Evolutionary conservation across 2,888 invertebrate genomes (phyloP), one percentile per base, ranked within the genome.

Genomic region (Idaea biselata): DNA sequence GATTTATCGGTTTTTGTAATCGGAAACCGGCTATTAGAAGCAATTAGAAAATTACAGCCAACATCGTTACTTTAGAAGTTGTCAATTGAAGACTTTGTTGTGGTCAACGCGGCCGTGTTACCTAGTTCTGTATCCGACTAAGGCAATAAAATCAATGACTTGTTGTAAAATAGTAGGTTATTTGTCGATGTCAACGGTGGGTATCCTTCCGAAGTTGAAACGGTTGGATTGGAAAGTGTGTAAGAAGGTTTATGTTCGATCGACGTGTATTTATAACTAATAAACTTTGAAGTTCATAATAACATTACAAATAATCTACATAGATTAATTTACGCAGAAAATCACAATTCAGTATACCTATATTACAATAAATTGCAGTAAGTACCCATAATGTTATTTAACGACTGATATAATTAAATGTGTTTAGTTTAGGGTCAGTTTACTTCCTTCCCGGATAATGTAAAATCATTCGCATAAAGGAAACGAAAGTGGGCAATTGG

Each of bases 391-490:
- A 58, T 63, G 61, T 69, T 62, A 66, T 69, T 44, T 44, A 32
- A 44, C 44, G 44, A 44, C 0, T 44, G 44, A 44, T 11, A 44
- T 11, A 44, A 4, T 14, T 44, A 7, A 44, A 44, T 44, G 44
- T 14, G 44, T 44, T 32, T 32, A 32, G 32, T 32, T 32, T 32
- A 6, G 6, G 32, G 8, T 14, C 58, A 60, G 63, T 61, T 58
- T 57, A 66, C 63, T 66, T 44, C 44, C 69, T 77, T 80, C 73
- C 78, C 78, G 78, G 79, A 78, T 67, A 75, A 68, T 69, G 71
- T 65, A 71, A 75, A 73, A 73, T 68, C 67, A 70, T 61, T 76
- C 68, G 65, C 70, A 56, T 66, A 68, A 61, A 73, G 78, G 78
- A 80, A 80, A 80, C 74, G 72, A 78, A 80, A 77, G 74, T 65